phyloP scores from a whole-genome alignment of 2,113 vertebrate genomes.

The Scortum barcoo region DNA sequence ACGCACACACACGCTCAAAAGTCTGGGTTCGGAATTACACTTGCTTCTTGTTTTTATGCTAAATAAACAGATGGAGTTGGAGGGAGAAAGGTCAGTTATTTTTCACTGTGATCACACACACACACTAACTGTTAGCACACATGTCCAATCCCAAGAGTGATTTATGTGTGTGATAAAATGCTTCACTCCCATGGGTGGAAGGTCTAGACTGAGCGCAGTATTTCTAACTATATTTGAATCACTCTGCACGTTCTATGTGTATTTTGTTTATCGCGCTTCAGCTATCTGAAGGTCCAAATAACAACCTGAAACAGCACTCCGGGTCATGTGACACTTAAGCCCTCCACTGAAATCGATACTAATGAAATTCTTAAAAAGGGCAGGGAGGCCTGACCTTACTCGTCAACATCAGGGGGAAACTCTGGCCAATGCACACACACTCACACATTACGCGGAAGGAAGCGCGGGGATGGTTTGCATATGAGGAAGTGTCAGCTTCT shows the following conservation, averaged over 20 bases:
- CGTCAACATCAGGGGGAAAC: constrained; percentile 31
- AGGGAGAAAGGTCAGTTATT: constrained; percentile 35
- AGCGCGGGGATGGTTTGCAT: constrained; percentile 55
- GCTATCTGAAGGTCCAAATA: background rate
- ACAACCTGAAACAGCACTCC: background rate
- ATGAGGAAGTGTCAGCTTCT: constrained; percentile 77
- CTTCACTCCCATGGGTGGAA: constrained; percentile 36
- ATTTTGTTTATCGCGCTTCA: background rate
- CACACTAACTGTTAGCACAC: constrained; percentile 16
- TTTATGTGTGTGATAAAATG: constrained; percentile 55
- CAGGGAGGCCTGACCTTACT: constrained; percentile 50
- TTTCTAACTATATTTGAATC: constrained; percentile 9
- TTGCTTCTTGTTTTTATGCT: constrained; percentile 35
- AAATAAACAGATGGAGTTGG: constrained; percentile 40
- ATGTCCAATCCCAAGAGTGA: constrained; percentile 14
- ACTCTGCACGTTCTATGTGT: background rate
- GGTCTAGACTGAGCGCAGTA: constrained; percentile 9
- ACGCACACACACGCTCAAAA: background rate
- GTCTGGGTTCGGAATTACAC: background rate
- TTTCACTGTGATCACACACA: background rate
- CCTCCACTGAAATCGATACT: constrained; percentile 34
- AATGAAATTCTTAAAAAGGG: constrained; percentile 44
- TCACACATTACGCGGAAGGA: constrained; percentile 41
- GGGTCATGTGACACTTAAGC: constrained; percentile 28
- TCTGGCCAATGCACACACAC: background rate